Conservation (phyloP, 1,140 invertebrate genomes). For the Globodera rostochiensis region DNA sequence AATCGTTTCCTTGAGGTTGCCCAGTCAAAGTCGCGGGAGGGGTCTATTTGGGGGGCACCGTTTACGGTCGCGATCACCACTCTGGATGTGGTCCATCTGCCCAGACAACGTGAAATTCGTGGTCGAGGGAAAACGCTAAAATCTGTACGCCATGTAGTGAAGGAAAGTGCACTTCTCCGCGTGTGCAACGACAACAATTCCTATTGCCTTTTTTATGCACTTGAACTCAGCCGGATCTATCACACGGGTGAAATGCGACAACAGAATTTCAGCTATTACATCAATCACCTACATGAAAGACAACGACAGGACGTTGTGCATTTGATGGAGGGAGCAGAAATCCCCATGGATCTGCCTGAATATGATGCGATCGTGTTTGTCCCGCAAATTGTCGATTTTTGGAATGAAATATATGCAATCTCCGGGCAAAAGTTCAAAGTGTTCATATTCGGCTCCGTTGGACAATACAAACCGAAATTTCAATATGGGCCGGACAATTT, state of each 20-base stretch:
- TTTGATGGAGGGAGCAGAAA: neutral
- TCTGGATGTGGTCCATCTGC: neutral
- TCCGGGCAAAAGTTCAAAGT: neutral
- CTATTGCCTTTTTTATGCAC: slow-evolving; percentile 8
- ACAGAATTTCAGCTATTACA: neutral
- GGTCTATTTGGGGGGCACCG: neutral
- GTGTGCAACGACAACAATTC: neutral
- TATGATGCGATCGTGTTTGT: slow-evolving; percentile 1
- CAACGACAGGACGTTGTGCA: neutral
- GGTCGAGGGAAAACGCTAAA: neutral
- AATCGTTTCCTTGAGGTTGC: slow-evolving; percentile 1
- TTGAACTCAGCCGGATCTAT: slow-evolving; percentile 3
- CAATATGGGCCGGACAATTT: neutral
- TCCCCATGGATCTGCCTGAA: neutral
- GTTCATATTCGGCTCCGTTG: neutral
- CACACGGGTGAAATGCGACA: neutral
- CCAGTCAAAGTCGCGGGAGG: slow-evolving; percentile 9
- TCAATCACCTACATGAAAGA: neutral
- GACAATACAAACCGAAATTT: neutral
- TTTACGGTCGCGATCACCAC: neutral
- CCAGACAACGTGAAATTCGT: neutral
- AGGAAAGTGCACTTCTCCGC: neutral
- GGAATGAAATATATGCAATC: neutral
- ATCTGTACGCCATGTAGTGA: neutral
- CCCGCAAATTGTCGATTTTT: neutral